Base-by-base conservation (phyloP, 2,888 invertebrate genomes). In the Agriopis leucophaearia region DNA sequence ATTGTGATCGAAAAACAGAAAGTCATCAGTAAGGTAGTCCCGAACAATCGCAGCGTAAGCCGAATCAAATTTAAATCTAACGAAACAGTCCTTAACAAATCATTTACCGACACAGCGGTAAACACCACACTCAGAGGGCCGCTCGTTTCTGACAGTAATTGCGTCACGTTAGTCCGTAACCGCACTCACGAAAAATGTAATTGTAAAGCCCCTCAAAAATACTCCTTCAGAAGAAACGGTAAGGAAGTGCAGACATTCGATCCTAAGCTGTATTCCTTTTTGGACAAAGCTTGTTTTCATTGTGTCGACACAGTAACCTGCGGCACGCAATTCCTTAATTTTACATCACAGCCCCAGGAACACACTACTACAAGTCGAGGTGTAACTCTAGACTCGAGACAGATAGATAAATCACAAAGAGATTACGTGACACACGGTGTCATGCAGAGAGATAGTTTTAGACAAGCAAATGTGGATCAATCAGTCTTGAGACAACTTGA, bases 91-190 rank as follows among this genome's bases (percentile, higher is more conserved):
- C 40, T 78, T 8, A 80, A 75, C 36, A 86, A 82, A 62, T 71
- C 72, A 35, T 81, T 77, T 9, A 68, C 73, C 38, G 84, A 88
- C 69, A 74, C 64, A 55, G 81, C 78, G 35, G 74, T 81, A 6
- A 90, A 90, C 67, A 90, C 91, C 2, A 48, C 69, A 8, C 66
- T 84, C 7, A 81, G 86, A 54, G 87, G 87, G 6, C 78, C 87
- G 4, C 66, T 85, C 38, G 78, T 60, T 74, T 82, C 80, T 67
- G 84, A 89, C 57, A 85, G 71, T 59, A 74, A 86, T 45, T 87
- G 87, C 68, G 66, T 87, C n/a, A 89, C 89, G 1, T 69, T 78
- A 60, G 77, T 89, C 9, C 84, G 84, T 16, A 86, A 73, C 70
- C 81, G 87, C 48, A 78, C 83, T 13, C 74, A 69, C 27, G 71